Evolutionary conservation across 1,140 invertebrate genomes (phyloP).

Genomic region (Drosophila carrolli): DNA sequence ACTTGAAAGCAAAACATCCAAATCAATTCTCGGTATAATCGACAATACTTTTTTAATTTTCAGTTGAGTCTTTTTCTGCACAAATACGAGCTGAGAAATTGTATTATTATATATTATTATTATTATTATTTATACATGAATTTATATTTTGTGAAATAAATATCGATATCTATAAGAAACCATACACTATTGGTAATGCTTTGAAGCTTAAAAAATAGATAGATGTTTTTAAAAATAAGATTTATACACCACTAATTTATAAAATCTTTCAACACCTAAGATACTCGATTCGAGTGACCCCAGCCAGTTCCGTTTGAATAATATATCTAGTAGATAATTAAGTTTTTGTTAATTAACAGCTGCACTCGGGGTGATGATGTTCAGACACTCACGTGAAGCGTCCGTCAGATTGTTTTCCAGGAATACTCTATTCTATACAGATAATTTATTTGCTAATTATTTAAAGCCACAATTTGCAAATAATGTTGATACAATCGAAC

Average conservation of each 20-base stretch:
- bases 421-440: slow-evolving; percentile 34
- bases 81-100: too few relatives aligned
- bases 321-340: slow-evolving; percentile 4
- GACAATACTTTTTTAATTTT: too few relatives aligned
- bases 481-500: slow-evolving; percentile 42
- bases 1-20: too few relatives aligned
- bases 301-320: slow-evolving; percentile 22
- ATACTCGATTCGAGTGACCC: not conserved
- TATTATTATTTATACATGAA: too few relatives aligned
- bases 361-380: slow-evolving; percentile 37
- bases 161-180: not conserved
- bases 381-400: slow-evolving; percentile 38
- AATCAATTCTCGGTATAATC: too few relatives aligned
- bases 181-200: too few relatives aligned
- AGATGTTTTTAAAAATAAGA: not conserved
- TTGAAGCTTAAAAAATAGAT: not conserved
- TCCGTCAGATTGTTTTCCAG: slow-evolving; percentile 46
- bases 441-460: slow-evolving; percentile 71
- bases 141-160: not conserved
- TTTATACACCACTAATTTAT: not conserved
- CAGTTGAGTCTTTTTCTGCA: too few relatives aligned
- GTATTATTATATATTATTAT: too few relatives aligned
- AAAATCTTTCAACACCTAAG: slow-evolving; percentile 1
- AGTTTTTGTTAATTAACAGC: slow-evolving; percentile 40
- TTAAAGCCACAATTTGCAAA: slow-evolving; percentile 65